phyloP scores from a whole-genome alignment of 2,113 vertebrate species.

The Strix uralensis region DNA sequence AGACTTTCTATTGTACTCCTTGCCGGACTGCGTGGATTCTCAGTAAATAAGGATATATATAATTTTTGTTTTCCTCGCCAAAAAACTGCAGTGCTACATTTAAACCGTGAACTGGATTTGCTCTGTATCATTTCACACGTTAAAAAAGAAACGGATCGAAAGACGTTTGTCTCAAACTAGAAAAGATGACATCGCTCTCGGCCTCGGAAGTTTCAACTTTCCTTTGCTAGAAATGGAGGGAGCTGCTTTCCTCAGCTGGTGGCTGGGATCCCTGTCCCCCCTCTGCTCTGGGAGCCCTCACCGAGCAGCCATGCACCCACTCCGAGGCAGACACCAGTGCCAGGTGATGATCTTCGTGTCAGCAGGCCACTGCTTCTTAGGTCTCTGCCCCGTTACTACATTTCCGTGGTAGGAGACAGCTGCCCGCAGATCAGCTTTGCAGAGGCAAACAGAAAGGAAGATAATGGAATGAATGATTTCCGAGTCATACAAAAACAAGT shows the following conservation, averaged over 20 bases:
- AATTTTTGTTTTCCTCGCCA: not conserved
- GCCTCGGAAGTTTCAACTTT: constrained; percentile 28
- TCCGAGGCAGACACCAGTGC: constrained; percentile 42
- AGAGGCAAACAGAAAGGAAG: constrained; percentile 81
- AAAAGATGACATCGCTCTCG: constrained; percentile 32
- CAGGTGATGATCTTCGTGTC: constrained; percentile 61
- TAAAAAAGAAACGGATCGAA: not conserved
- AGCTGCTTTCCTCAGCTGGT: constrained; percentile 26
- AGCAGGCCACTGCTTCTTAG: constrained; percentile 61
- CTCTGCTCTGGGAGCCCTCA: constrained; percentile 58
- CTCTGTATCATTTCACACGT: not conserved
- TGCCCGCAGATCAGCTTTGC: constrained; percentile 80
- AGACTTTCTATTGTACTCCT: not conserved
- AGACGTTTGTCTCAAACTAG: constrained; percentile 27
- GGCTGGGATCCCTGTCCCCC: constrained; percentile 24
- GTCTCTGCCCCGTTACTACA: constrained; percentile 68
- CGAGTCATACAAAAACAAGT: not conserved
- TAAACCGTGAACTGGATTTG: not conserved
- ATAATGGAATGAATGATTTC: constrained; percentile 56
- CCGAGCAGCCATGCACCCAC: constrained; percentile 30
- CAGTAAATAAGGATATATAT: not conserved
- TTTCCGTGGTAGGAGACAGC: constrained; percentile 63
- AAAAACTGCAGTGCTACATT: constrained; percentile 39
- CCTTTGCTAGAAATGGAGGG: constrained; percentile 35
- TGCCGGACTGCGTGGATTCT: not conserved